These are phyloP conservation scores for Recurvirostra avosetta DNA, from an alignment of 2,113 vertebrate species.

Conservation along the genomic window DNA sequence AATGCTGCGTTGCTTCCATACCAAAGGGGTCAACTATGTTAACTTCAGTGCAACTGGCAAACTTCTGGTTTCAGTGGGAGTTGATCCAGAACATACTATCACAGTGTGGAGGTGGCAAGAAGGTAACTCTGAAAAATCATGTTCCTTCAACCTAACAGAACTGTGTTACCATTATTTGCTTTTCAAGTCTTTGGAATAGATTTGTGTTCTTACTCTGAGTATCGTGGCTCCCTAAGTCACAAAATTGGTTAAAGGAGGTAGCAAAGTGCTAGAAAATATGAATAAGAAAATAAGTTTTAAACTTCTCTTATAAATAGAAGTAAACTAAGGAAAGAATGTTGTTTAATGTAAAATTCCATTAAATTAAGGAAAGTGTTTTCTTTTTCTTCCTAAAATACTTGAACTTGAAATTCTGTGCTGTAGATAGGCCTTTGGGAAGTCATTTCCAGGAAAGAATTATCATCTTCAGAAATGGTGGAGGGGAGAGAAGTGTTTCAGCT, in stretches of 20 bases:
- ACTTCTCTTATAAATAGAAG: neutral
- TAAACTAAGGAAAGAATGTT: neutral
- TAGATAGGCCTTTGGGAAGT: neutral
- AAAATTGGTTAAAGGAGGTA: neutral
- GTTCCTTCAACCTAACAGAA: neutral
- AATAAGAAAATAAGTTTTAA: neutral
- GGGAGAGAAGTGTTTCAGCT: neutral
- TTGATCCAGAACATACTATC: conserved; percentile 93
- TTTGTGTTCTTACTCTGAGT: neutral
- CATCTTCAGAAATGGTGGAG: neutral
- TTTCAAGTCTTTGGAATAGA: neutral
- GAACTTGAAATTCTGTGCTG: neutral
- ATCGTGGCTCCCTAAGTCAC: neutral
- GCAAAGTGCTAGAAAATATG: neutral
- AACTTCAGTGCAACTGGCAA: conserved; percentile 98
- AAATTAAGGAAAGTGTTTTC: neutral
- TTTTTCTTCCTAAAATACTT: neutral
- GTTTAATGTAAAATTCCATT: neutral
- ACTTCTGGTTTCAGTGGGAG: conserved; percentile 91
- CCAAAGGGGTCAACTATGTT: conserved; percentile 89
- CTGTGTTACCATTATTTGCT: neutral
- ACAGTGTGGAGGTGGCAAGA: conserved; percentile 98
- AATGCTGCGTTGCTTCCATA: conserved; percentile 90
- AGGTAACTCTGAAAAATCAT: conserved; percentile 67
- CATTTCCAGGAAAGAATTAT: neutral